Evolutionary conservation across 2,797 vertebrate genomes (phyloP).

Genomic region (Rhinella marina): DNA sequence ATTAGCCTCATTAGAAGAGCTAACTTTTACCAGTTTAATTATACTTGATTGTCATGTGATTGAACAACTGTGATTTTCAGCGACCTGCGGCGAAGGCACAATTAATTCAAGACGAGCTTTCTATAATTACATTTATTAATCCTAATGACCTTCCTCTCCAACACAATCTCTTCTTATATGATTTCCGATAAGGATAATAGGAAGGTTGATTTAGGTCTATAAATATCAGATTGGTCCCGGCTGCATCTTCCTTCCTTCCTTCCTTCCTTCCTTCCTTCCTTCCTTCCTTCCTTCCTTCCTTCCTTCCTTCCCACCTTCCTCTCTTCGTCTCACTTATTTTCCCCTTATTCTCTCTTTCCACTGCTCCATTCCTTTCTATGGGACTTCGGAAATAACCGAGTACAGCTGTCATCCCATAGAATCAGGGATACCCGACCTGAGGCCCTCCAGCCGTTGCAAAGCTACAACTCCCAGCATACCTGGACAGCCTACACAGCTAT

Average conservation of each 20-base stretch:
- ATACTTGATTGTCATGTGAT: slow-evolving; percentile 28
- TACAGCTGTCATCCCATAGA: no score
- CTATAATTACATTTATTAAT: slow-evolving; percentile 39
- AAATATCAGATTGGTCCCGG: not conserved
- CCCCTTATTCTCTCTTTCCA: not conserved
- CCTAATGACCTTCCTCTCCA: not conserved
- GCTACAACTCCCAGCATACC: no score
- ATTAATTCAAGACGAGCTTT: slow-evolving; percentile 29
- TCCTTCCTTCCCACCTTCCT: not conserved
- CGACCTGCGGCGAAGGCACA: not conserved
- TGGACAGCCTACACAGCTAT: no score
- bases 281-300: not conserved
- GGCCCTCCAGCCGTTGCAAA: no score
- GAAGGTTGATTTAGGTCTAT: not conserved
- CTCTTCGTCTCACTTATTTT: not conserved
- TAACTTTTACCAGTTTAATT: not conserved
- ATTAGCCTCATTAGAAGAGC: not conserved
- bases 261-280: not conserved
- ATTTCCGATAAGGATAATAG: not conserved
- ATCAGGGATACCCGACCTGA: no score
- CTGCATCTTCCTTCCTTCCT: not conserved
- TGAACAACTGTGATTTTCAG: not conserved
- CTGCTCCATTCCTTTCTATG: no score
- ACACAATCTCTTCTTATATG: not conserved
- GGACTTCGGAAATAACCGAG: no score